Conservation (phyloP, 2,113 vertebrate species). For the Muntiacus reevesi region DNA sequence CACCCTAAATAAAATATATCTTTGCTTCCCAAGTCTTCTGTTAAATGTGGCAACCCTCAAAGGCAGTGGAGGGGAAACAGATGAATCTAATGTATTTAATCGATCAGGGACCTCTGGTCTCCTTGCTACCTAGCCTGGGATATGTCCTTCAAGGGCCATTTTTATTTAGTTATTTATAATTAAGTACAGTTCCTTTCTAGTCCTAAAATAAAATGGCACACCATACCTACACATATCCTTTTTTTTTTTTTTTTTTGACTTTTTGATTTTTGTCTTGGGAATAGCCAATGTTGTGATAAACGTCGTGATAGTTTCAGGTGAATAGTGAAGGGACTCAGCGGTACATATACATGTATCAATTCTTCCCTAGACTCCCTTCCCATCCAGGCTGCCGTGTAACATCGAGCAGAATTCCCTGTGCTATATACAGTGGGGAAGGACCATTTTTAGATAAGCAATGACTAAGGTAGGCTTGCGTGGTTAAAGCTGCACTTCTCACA, state of each 20-base stretch:
- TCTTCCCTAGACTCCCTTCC: neutral
- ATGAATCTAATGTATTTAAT: neutral
- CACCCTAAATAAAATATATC: neutral
- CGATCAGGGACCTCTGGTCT: neutral
- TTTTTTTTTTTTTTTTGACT: neutral
- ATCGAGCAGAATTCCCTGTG: neutral
- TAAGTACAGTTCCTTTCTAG: neutral
- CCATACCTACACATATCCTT: neutral
- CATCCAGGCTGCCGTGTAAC: neutral
- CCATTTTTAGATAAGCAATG: neutral
- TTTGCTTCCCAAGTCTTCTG: neutral
- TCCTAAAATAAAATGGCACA: neutral
- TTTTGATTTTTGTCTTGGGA: neutral
- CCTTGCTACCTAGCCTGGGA: neutral
- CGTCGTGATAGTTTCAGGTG: neutral
- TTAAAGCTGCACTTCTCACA: neutral
- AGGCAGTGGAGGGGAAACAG: neutral
- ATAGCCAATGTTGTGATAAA: neutral
- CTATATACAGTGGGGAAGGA: neutral
- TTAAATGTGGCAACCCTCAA: conserved; percentile 26
- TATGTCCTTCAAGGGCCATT: neutral
- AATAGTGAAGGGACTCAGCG: neutral
- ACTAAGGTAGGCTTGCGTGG: neutral
- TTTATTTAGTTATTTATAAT: neutral
- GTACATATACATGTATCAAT: neutral